These are phyloP conservation scores for Cryptotis parvus DNA, from an alignment of 2,113 vertebrate genomes.

Conservation along the genomic window DNA sequence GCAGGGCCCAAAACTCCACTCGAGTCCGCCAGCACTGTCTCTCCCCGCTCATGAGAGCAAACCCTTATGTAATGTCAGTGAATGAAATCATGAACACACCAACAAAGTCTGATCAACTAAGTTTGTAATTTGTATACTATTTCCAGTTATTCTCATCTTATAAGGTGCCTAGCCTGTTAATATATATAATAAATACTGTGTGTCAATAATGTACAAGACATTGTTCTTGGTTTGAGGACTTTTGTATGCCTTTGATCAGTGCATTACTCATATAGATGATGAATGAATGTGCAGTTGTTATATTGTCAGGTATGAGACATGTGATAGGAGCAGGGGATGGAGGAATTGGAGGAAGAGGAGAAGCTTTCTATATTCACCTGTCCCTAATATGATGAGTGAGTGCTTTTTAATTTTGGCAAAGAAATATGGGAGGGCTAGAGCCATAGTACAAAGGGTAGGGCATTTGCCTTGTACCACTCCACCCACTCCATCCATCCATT, in stretches of 20 bases:
- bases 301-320: neutral
- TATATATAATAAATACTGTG: neutral
- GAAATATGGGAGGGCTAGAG: neutral
- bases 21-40: no score
- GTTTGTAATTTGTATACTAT: neutral
- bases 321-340: neutral
- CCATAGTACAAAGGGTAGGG: no score
- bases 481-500: no score
- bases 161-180: neutral
- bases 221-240: slow-evolving; percentile 8
- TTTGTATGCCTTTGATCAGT: neutral
- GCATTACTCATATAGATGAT: neutral
- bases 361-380: neutral
- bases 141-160: neutral
- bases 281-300: neutral
- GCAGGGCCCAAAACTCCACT: no score
- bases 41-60: no score
- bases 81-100: neutral
- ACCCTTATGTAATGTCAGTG: neutral
- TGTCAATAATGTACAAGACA: neutral
- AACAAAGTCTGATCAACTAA: neutral
- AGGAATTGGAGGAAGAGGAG: neutral
- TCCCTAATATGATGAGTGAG: neutral
- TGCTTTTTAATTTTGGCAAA: neutral
- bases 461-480: no score